These are phyloP conservation scores for Chitala chitala DNA, from an alignment of 2,113 vertebrate species.

Conservation along the genomic window DNA sequence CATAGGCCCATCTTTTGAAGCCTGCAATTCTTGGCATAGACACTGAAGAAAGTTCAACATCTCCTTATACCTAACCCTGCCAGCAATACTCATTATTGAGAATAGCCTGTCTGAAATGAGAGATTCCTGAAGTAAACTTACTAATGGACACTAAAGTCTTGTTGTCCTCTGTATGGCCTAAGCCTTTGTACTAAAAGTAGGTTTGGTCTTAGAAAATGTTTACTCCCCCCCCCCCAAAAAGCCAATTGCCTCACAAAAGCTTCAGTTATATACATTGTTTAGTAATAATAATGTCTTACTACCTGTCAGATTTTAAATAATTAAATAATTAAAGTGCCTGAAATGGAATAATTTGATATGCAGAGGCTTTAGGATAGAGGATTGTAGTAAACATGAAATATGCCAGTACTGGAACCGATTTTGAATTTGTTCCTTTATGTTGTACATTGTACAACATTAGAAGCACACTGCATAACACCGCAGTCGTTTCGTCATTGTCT, in stretches of 20 bases:
- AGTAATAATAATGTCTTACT: constrained; percentile 14
- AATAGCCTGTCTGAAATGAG: background rate
- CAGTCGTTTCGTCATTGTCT: no score
- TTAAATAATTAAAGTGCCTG: no score
- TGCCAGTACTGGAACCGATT: no score
- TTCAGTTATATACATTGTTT: background rate
- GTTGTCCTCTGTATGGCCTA: background rate
- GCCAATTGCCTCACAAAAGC: background rate
- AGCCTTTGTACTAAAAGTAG: background rate
- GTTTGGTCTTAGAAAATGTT: background rate
- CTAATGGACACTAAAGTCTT: background rate
- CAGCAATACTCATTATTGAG: background rate
- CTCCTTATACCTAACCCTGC: background rate
- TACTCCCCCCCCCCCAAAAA: background rate
- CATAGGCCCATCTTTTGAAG: background rate
- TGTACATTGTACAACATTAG: no score
- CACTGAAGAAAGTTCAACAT: background rate
- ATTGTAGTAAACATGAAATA: no score
- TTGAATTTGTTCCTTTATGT: no score
- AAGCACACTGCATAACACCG: no score
- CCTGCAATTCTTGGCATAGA: background rate
- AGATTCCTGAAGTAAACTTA: background rate
- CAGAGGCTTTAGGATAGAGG: no score
- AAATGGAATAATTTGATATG: no score
- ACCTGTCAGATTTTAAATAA: background rate